phyloP scores from a whole-genome alignment of 2,113 vertebrate species.

The Chaetura pelagica region DNA sequence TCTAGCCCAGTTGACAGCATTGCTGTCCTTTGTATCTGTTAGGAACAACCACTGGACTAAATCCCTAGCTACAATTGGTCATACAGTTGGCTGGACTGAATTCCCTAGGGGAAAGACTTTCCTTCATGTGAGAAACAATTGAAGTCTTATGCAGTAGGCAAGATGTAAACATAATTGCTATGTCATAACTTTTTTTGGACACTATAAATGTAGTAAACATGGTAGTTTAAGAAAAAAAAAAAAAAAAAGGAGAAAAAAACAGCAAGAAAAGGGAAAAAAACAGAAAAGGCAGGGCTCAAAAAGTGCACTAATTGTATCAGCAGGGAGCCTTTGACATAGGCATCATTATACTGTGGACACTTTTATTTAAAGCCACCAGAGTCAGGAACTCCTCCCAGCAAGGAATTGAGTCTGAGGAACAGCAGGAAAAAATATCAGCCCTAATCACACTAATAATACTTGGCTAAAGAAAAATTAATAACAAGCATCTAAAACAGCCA shows the following conservation, averaged over 20 bases:
- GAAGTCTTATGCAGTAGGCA: neutral
- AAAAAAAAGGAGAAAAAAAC: too few relatives aligned
- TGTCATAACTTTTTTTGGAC: neutral
- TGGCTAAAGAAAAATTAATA: neutral
- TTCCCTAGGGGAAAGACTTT: neutral
- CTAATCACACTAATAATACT: neutral
- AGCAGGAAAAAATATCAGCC: neutral
- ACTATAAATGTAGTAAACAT: neutral
- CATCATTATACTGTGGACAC: neutral
- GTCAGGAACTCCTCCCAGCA: neutral
- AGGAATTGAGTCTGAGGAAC: neutral
- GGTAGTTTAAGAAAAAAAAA: neutral
- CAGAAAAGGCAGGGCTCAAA: too few relatives aligned
- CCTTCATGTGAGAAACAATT: neutral
- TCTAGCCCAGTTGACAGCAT: neutral
- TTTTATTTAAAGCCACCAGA: neutral
- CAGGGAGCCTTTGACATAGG: neutral
- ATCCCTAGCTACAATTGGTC: neutral
- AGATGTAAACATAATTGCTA: neutral
- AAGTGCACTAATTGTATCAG: neutral
- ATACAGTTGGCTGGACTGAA: rapidly evolving
- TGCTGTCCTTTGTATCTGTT: neutral
- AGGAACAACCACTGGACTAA: neutral
- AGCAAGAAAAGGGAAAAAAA: too few relatives aligned
- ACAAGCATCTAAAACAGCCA: neutral